Evolutionary conservation across 1,140 invertebrate species (phyloP), one percentile per base, ranked within the genome.

Genomic region (Leptinotarsa undecemlineata): DNA sequence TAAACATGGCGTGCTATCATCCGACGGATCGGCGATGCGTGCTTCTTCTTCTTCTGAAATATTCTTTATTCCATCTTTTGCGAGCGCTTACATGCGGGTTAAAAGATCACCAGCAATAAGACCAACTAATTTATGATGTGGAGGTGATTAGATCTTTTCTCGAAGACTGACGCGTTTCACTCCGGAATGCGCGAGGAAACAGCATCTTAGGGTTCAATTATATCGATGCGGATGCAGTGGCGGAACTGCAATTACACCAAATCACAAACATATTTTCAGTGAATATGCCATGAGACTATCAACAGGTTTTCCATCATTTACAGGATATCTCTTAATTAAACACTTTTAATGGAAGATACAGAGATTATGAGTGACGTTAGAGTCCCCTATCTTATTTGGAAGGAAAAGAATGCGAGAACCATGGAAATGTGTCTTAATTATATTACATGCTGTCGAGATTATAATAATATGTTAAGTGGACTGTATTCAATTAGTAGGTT

Each of bases 41-140:
- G 70, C 70, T 17, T 62, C 70, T 72, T 48, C 42, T 42, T 62
- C 70, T 72, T 48, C 42, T 62, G 20, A 33, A 64, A 64, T 64
- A 61, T 72, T 72, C 70, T 61, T 48, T 33, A 19, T 48, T 61
- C 57, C 70, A 61, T 72, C 70, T 33, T 72, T 62, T 63, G 17
- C 26, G 48, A 70, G 23, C 47, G 68, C 70, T 72, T 72, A 60
- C 51, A 72, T 72, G 70, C 70, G 61, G 70, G 70, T 72, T 63
- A 62, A 72, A 72, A 62, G 70, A 72, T 72, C 70, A 72, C 70
- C 20, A 48, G 70, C 70, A 72, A 72, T 72, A 72, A 72, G 70
- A 72, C 62, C 42, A 62, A 63, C 70, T 62, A 72, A 72, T 72
- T 72, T 72, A 72, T 72, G 70, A 72, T 72, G 51, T 72, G 23